Percentiles rank a stretch among this genome's conserved stretches.
Conservation (phyloP, 35 echinoderm and acorn worm species). For the Hemicentrotus pulcherrimus region DNA sequence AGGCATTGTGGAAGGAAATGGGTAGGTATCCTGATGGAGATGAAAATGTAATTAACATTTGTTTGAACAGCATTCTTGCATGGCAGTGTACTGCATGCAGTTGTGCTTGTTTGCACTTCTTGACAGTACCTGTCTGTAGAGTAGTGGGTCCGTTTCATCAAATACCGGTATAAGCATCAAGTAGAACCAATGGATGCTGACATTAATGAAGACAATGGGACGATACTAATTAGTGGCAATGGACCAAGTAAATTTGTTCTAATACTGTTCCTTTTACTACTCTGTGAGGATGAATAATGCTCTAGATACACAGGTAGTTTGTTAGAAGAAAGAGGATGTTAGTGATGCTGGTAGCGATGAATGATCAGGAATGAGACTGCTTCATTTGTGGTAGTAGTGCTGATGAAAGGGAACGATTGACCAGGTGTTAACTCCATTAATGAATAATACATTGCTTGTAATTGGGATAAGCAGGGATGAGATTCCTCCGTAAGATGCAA, state of each 20-base stretch:
- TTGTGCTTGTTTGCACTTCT: neutral
- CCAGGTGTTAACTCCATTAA: no score
- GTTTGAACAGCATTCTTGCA: neutral
- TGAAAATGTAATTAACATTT: neutral
- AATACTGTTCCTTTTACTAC: neutral
- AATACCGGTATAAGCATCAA: neutral
- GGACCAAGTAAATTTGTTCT: neutral
- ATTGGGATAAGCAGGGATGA: no score
- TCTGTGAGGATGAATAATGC: no score
- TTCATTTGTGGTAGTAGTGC: no score
- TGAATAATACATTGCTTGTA: no score
- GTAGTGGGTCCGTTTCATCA: neutral
- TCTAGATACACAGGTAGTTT: no score
- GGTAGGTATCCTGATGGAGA: neutral
- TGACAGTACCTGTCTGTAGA: neutral
- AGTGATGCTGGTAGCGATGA: no score
- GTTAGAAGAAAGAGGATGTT: no score
- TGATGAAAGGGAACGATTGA: no score
- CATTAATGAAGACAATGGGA: neutral
- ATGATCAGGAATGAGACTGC: no score
- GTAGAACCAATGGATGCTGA: no score
- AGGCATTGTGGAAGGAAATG: neutral
- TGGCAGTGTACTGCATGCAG: neutral
- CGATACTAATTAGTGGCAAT: neutral
- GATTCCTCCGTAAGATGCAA: no score